phyloP scores from a whole-genome alignment of 2,113 vertebrate species.

The Thamnaconus septentrionalis region DNA sequence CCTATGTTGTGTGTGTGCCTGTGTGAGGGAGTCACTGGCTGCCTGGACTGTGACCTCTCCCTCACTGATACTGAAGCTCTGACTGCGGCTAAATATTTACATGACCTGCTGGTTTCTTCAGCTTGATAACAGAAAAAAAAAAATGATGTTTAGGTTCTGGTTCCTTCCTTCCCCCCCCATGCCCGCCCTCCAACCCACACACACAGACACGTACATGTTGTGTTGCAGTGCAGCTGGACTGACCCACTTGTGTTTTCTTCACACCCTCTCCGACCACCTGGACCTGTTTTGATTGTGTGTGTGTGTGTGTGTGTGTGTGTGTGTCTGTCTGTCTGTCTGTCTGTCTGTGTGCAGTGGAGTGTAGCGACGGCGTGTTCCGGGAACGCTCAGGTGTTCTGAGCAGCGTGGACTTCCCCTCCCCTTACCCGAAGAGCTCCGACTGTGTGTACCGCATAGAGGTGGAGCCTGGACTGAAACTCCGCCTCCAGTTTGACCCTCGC shows the following conservation, averaged over 20 bases:
- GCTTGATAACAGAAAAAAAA: too few species aligned
- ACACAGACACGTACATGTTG: too few species aligned
- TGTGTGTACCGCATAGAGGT: conserved; percentile 86
- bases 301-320: neutral
- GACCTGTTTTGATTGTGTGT: too few species aligned
- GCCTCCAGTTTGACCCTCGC: conserved; percentile 83
- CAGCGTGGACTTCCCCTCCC: conserved; percentile 85
- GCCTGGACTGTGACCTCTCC: neutral
- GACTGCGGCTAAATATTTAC: conserved; percentile 61
- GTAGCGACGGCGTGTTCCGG: conserved; percentile 86
- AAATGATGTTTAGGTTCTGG: too few species aligned
- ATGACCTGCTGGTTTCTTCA: conserved; percentile 16
- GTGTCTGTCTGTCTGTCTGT: conserved; percentile 1
- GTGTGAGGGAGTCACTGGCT: neutral
- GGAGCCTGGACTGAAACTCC: conserved; percentile 86
- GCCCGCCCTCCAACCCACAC: too few species aligned
- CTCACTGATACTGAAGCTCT: conserved; percentile 36
- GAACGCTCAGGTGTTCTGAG: conserved; percentile 83
- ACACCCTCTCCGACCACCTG: too few species aligned
- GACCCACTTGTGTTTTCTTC: too few species aligned
- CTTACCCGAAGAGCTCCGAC: conserved; percentile 92
- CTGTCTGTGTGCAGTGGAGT: conserved; percentile 83
- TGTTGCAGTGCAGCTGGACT: too few species aligned
- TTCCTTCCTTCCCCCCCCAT: too few species aligned
- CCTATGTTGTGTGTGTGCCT: conserved; percentile 16